phyloP scores from a whole-genome alignment of 2,113 vertebrate species.

The Mellivora capensis region DNA sequence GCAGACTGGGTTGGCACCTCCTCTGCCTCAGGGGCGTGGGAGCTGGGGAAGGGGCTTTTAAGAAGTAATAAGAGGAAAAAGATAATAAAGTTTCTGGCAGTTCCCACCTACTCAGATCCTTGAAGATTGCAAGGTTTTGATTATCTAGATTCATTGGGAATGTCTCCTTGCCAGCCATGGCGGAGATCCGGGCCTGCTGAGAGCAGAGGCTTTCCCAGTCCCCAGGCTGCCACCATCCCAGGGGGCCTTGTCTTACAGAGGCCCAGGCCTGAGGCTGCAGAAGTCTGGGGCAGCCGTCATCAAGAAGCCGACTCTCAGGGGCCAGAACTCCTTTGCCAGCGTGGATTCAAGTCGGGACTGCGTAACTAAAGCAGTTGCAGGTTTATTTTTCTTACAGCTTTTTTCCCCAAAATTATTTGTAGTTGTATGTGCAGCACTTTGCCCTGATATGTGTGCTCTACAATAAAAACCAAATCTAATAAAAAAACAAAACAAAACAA shows the following conservation, averaged over 20 bases:
- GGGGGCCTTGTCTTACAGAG: background rate
- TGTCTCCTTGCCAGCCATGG: slow-evolving; percentile 10
- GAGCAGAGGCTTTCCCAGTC: background rate
- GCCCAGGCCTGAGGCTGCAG: slow-evolving; percentile 42
- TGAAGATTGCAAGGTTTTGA: slow-evolving; percentile 40
- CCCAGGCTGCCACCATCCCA: background rate
- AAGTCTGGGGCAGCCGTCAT: slow-evolving; percentile 61
- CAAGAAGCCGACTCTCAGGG: slow-evolving; percentile 70
- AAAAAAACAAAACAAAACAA: no score
- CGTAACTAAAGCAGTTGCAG: slow-evolving; percentile 79
- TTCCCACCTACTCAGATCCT: slow-evolving; percentile 39
- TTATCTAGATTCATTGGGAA: slow-evolving; percentile 32
- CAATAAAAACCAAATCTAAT: slow-evolving; percentile 87
- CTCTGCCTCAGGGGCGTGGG: slow-evolving; percentile 16
- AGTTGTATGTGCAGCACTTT: slow-evolving; percentile 81
- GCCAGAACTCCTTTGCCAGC: slow-evolving; percentile 62
- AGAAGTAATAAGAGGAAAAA: background rate
- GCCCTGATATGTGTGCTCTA: slow-evolving; percentile 82
- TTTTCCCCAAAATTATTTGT: slow-evolving; percentile 74
- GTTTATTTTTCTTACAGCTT: slow-evolving; percentile 81
- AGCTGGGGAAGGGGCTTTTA: slow-evolving; percentile 27
- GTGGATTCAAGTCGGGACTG: slow-evolving; percentile 74
- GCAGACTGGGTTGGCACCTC: slow-evolving; percentile 4
- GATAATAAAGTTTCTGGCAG: slow-evolving; percentile 26
- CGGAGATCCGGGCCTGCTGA: background rate